Evolutionary conservation across 2,888 invertebrate genomes (phyloP), one percentile per base, ranked within the genome.

Genomic region (Lasioglossum lativentre): DNA sequence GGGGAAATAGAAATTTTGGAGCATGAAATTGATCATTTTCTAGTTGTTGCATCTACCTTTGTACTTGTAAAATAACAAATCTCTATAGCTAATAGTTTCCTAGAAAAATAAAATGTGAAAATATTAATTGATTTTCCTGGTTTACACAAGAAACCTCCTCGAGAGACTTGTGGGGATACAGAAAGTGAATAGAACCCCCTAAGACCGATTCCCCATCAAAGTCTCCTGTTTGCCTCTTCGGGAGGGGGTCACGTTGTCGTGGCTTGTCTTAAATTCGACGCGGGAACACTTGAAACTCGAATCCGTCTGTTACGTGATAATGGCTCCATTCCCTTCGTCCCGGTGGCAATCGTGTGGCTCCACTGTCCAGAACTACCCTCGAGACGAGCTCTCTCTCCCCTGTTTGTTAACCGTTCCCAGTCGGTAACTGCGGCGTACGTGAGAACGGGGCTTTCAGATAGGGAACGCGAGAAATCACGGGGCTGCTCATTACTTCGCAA

Each of bases 401-500:
- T 72, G 85, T 85, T 85, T 82, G 79, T 82, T 86, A 82, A 77
- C 56, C 68, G 40, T 73, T 14, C 42, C n/a, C 72, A 38, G 27
- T 34, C 68, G 30, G 42, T 59, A 23, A 38, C n/a, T 40, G 42
- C 40, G 56, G 66, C 66, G 38, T 63, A 84, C 78, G 83, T 56
- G 82, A 72, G 75, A 79, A 68, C n/a, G 38, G 27, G 78, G 45
- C 72, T 71, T 34, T 1, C 59, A 66, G 84, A 88, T 74, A 73
- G 75, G 70, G 74, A 68, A 34, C 5, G 52, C n/a, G 70, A 82
- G 82, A 87, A 90, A 87, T 88, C 82, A 75, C 74, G 66, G 23
- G 23, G 80, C 38, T 79, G 91, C 92, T 93, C 93, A 93, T 94
- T 94, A 94, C 90, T 93, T 92, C 87, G 89, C 91, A 92, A 94